phyloP scores from a whole-genome alignment of 2,797 vertebrate species.

The Esox masquinongy region DNA sequence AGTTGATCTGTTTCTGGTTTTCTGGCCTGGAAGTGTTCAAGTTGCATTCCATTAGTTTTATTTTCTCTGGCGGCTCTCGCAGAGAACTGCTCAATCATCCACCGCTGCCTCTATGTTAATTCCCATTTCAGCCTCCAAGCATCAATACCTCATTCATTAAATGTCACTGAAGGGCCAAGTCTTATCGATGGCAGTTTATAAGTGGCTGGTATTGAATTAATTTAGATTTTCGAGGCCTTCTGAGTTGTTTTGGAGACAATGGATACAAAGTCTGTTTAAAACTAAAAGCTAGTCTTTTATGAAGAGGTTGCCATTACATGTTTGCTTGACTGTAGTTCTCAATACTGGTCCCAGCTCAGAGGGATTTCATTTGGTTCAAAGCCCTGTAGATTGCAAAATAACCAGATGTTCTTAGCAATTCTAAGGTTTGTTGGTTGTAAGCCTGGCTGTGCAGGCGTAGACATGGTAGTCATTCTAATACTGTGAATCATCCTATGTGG shows the following conservation, averaged over 20 bases:
- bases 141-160: constrained; percentile 27
- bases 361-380: not conserved
- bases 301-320: not conserved
- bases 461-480: constrained; percentile 29
- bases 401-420: not conserved
- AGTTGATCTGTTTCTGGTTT: constrained; percentile 14
- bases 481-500: constrained; percentile 58
- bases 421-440: not conserved
- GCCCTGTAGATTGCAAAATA: constrained; percentile 4
- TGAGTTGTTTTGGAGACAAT: too few relatives aligned
- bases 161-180: constrained; percentile 13
- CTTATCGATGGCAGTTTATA: constrained; percentile 35
- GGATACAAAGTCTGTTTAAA: not conserved
- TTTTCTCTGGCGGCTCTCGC: constrained; percentile 26
- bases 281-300: not conserved
- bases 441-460: constrained; percentile 30
- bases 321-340: not conserved
- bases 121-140: constrained; percentile 25
- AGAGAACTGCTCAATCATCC: constrained; percentile 31
- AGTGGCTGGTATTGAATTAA: constrained; percentile 21
- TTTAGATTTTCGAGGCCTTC: not conserved
- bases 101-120: constrained; percentile 27
- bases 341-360: not conserved
- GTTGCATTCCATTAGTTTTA: constrained; percentile 23
- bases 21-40: constrained; percentile 24